These are phyloP conservation scores for Hemibagrus guttatus DNA, from an alignment of 2,797 vertebrate genomes.

Conservation along the genomic window DNA sequence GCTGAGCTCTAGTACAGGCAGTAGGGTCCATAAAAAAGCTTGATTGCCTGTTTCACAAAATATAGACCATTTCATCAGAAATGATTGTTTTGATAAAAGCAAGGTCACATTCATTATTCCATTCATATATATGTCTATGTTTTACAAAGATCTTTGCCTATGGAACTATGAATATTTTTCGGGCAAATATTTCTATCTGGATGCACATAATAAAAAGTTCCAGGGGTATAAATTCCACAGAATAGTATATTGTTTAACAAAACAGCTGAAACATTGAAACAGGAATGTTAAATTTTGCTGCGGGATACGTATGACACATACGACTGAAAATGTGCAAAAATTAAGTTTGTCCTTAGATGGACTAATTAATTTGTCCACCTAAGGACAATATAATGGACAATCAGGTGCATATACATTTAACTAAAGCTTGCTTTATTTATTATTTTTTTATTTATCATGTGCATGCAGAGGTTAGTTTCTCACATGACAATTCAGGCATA, in stretches of 20 bases:
- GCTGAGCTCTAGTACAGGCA: background rate
- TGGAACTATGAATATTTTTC: background rate
- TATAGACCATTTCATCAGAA: background rate
- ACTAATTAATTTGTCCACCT: too few relatives aligned
- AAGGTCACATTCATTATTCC: slow-evolving; percentile 1
- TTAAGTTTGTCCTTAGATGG: background rate
- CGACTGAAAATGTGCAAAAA: background rate
- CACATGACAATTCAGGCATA: background rate
- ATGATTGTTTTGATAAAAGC: background rate
- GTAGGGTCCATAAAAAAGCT: background rate
- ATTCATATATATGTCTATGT: slow-evolving; percentile 1
- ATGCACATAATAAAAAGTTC: slow-evolving; percentile 1
- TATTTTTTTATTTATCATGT: background rate
- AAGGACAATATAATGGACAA: background rate
- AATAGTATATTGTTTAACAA: background rate
- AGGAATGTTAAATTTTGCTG: background rate
- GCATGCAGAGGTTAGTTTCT: background rate
- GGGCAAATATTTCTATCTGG: background rate
- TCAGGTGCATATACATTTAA: background rate
- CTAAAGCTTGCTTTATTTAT: background rate
- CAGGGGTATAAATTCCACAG: background rate
- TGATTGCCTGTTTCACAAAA: background rate
- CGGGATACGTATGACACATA: background rate
- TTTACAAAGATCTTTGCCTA: background rate
- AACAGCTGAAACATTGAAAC: background rate